Percentiles rank a stretch among this genome's conserved stretches.
These are phyloP conservation scores for Chironomus riparius DNA, from an alignment of 2,888 invertebrate genomes.

Conservation along the genomic window DNA sequence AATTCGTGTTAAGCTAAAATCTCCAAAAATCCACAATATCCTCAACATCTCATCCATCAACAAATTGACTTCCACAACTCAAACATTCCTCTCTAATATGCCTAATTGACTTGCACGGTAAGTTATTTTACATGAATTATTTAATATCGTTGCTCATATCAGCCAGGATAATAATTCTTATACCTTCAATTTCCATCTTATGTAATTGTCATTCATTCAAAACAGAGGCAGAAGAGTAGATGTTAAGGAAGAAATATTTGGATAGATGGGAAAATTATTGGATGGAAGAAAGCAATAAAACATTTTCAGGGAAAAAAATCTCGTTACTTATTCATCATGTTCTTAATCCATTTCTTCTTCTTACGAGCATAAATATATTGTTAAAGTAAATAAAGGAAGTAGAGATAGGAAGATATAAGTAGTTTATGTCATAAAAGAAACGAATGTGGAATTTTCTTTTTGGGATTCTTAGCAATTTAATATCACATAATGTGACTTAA, in stretches of 20 bases:
- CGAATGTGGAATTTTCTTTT: neutral
- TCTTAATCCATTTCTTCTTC: slow-evolving; percentile 22
- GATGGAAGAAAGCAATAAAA: slow-evolving; percentile 19
- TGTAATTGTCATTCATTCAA: slow-evolving; percentile 16
- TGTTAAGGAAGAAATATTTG: neutral
- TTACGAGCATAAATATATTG: neutral
- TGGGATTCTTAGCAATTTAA: slow-evolving; percentile 10
- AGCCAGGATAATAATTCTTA: neutral
- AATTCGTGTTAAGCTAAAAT: too few relatives aligned
- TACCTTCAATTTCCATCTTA: neutral
- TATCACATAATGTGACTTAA: neutral
- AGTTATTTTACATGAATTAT: slow-evolving; percentile 1
- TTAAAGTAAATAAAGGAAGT: neutral
- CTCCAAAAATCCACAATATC: neutral
- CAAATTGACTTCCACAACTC: too few relatives aligned
- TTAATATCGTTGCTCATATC: slow-evolving; percentile 4
- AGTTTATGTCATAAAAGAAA: slow-evolving; percentile 15
- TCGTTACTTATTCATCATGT: slow-evolving; percentile 26
- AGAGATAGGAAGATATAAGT: neutral
- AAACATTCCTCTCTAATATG: neutral
- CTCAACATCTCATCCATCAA: too few relatives aligned
- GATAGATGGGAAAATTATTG: neutral
- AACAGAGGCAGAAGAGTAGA: neutral
- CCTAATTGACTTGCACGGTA: slow-evolving; percentile 1
- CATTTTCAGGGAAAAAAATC: slow-evolving; percentile 16